Evolutionary conservation across 2,888 invertebrate genomes (phyloP), one percentile per base, ranked within the genome.

Genomic region (Lasioglossum vierecki): DNA sequence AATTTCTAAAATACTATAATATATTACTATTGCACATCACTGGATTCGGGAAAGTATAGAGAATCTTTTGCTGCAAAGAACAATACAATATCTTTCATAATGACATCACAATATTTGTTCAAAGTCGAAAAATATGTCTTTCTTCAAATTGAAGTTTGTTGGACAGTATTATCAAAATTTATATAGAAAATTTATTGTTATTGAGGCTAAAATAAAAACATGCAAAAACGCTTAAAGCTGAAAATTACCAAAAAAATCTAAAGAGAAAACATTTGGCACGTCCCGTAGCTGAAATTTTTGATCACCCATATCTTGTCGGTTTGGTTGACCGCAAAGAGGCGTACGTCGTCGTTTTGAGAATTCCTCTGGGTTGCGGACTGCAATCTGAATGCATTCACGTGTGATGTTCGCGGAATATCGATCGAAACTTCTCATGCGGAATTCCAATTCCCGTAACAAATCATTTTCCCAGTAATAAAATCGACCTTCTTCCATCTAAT

Each of bases 321-420:
- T 68, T 39, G 68, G 68, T 39, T 68, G 39, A 68, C 68, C 68
- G 68, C 68, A 39, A 39, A 15, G 39, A 44, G 46, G 39, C 49
- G 49, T 41, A 53, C 26, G 77, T 57, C 49, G 22, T 68, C 35
- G 35, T 35, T 39, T 68, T 39, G 68, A 22, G 22, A 68, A 68
- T 68, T 68, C 39, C 68, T 68, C 68, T 22, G 35, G 22, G 39
- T 22, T 39, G 68, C 39, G 39, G 9, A 39, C 68, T 68, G 68
- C 68, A 68, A 68, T 68, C 68, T 68, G 68, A 68, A 68, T 68
- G 68, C 68, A 68, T 68, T 39, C 68, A 35, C 35, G 35, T 35
- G 35, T 68, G 35, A 68, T 39, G 30, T 8, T 6, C 22, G 68
- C 11, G 68, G 68, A 68, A 68, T 39, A 68, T 68, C 68, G 68